Base-by-base conservation (phyloP, 2,113 vertebrate genomes). In the Trichomycterus rosablanca region DNA sequence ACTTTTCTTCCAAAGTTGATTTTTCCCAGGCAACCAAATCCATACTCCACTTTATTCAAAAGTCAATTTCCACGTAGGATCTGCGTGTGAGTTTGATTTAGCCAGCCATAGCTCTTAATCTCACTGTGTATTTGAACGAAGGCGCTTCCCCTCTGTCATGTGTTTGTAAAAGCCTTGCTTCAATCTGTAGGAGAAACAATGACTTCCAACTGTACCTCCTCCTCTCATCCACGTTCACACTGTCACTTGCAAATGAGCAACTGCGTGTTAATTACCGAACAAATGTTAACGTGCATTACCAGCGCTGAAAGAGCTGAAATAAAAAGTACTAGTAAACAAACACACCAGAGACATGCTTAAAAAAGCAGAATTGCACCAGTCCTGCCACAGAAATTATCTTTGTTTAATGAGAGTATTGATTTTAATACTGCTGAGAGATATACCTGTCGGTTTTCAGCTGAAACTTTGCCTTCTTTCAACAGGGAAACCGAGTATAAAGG, bases 401-500 rank as follows among this genome's bases (percentile, higher is more conserved):
- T 55, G 28, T 64, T 51, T 67, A 58, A 63, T 66, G 59, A 68
- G 39, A 45, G 19, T 40, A 57, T 69, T 50, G 51, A 50, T 37
- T 64, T 37, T 7, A 68, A 64, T 37, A 40, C 48, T 59, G 48
- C 24, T 58, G 50, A 34, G 52, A 42, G 49, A 58, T 49, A 48
- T 52, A 16, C 28, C 11, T 32, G 48, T 44, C 35, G 23, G 12
- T 28, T 43, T 43, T 30, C 7, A 57, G 24, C 45, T 30, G 50
- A 10, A 54, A 44, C 44, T 32, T 64, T 8, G 59, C 1, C 63
- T 60, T 42, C 9, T 80, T 49, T 81, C 22, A 76, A 53, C 71
- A 99, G 96, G 81, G 94, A 99, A 72, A 95, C 92, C 0, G 94
- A 99, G 77, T 97, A 97, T 64, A 97, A 97, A 86, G 94, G 94